phyloP scores from a whole-genome alignment of 2,797 vertebrate genomes.

The Lutjanus argentimaculatus region DNA sequence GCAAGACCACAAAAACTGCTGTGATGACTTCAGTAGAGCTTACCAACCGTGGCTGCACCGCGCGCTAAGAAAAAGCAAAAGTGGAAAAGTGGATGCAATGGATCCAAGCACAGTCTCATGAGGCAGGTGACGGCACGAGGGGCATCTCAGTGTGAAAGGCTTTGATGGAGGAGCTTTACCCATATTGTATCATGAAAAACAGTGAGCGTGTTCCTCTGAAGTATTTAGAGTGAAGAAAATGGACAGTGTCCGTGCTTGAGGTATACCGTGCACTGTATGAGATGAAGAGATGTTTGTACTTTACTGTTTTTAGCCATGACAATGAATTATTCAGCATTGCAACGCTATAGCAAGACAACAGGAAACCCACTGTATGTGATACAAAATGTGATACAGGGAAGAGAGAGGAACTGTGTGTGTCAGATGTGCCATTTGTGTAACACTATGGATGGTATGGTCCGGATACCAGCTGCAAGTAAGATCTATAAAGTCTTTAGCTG shows the following conservation, averaged over 20 bases:
- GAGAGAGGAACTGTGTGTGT: background rate
- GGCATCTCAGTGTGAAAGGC: conserved; percentile 44
- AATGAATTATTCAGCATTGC: conserved; percentile 58
- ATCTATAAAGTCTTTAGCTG: background rate
- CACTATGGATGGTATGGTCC: background rate
- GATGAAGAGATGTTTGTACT: conserved; percentile 42
- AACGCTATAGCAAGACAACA: conserved; percentile 38
- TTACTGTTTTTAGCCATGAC: conserved; percentile 44
- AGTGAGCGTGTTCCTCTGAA: conserved; percentile 21
- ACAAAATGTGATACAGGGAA: conserved; percentile 22
- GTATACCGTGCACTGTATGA: conserved; percentile 16
- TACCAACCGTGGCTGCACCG: conserved; percentile 28
- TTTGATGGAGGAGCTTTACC: conserved; percentile 59
- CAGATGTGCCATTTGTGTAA: no score
- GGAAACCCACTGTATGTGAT: conserved; percentile 24
- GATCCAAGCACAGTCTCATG: conserved; percentile 45
- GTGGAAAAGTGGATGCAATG: conserved; percentile 49
- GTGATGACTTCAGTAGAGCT: conserved; percentile 61
- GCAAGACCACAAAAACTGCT: conserved; percentile 42
- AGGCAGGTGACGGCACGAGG: conserved; percentile 43
- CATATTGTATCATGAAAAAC: conserved; percentile 42
- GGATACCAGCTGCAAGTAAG: background rate
- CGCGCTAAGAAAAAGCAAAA: conserved; percentile 34
- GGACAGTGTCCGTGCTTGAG: conserved; percentile 5
- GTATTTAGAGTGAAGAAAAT: conserved; percentile 43